Evolutionary conservation across 2,888 invertebrate genomes (phyloP).

Genomic region (Phragmatobia fuliginosa): DNA sequence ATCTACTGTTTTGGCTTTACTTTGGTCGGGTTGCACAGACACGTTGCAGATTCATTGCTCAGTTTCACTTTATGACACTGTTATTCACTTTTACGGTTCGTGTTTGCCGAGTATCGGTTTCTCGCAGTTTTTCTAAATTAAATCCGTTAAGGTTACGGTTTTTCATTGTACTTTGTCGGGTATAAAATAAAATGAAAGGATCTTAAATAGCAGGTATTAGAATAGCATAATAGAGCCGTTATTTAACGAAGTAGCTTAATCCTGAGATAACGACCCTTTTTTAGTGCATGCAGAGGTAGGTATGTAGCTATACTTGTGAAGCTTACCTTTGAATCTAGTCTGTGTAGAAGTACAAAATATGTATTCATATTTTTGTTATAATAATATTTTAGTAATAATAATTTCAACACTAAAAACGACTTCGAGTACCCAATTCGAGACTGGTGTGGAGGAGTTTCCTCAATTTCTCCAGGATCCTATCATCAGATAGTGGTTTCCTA

Average conservation of each 20-base stretch:
- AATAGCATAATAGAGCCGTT: background rate
- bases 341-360: too few relatives aligned
- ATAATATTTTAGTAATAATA: too few relatives aligned
- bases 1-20: background rate
- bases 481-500: too few relatives aligned
- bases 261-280: background rate
- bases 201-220: background rate
- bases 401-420: too few relatives aligned
- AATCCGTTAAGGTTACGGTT: slow-evolving; percentile 17
- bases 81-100: slow-evolving; percentile 30
- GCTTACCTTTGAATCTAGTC: background rate
- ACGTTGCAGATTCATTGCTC: slow-evolving; percentile 31
- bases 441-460: too few relatives aligned
- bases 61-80: slow-evolving; percentile 25
- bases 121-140: slow-evolving; percentile 29
- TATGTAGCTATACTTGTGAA: background rate
- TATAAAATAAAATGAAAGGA: background rate
- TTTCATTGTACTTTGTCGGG: background rate
- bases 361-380: too few relatives aligned
- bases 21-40: background rate
- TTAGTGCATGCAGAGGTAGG: background rate
- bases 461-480: too few relatives aligned
- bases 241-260: background rate
- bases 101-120: slow-evolving; percentile 40
- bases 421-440: too few relatives aligned